phyloP scores from a whole-genome alignment of 2,888 invertebrate species.

The Mystacides longicornis region DNA sequence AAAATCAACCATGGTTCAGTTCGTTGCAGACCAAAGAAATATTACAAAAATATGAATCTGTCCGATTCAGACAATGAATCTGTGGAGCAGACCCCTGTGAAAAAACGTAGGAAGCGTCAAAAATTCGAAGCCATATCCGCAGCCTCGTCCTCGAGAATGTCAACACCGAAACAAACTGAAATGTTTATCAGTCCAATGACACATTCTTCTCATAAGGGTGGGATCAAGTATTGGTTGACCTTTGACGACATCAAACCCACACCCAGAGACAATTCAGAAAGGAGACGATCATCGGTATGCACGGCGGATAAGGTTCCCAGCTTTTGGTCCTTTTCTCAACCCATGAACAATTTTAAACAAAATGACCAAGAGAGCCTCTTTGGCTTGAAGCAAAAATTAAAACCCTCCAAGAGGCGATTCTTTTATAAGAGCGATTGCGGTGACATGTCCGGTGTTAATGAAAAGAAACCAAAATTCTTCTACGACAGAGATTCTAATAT shows the following conservation, averaged over 20 bases:
- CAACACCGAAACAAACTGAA: conserved; percentile 17
- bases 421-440: not conserved
- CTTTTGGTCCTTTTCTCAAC: conserved; percentile 10
- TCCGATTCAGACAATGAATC: not conserved
- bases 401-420: not conserved
- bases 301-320: conserved; percentile 19
- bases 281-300: not conserved
- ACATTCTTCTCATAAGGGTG: conserved; percentile 38
- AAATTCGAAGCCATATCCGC: not conserved
- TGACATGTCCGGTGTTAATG: not conserved
- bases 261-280: not conserved
- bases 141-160: not conserved
- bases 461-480: not conserved
- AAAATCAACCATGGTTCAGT: not conserved
- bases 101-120: not conserved
- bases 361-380: not conserved
- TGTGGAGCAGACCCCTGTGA: too few species aligned
- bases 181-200: conserved; percentile 39
- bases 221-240: conserved; percentile 44
- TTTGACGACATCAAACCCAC: conserved; percentile 32
- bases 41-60: not conserved
- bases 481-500: not conserved
- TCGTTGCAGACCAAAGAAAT: not conserved
- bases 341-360: not conserved
- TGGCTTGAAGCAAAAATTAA: not conserved